Percentiles rank a stretch among this genome's conserved stretches.
Evolutionary conservation across 2,113 vertebrate genomes (phyloP).

Genomic region (Pomatostomus ruficeps): DNA sequence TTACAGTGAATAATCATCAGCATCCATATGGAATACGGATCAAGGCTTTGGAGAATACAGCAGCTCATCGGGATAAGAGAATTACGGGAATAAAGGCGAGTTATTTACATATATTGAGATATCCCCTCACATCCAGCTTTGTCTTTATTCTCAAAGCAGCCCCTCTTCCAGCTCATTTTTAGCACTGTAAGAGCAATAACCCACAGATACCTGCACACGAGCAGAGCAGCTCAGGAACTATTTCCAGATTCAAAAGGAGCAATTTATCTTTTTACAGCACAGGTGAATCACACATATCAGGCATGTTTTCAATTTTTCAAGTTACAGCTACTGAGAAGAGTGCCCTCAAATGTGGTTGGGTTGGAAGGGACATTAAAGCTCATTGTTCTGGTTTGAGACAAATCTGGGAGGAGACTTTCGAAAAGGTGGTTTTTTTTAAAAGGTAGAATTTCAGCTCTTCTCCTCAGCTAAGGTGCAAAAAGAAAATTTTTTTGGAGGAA

Average conservation of each 20-base stretch:
- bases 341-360: background rate
- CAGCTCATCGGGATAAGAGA: background rate
- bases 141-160: background rate
- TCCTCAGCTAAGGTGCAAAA: too few relatives aligned
- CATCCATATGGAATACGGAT: background rate
- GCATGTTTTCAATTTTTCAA: background rate
- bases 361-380: background rate
- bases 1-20: background rate
- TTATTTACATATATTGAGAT: background rate
- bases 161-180: background rate
- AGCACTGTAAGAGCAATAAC: background rate
- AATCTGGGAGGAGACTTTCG: too few relatives aligned
- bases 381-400: too few relatives aligned
- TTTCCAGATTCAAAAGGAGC: background rate
- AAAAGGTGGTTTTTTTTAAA: too few relatives aligned
- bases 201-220: background rate
- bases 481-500: too few relatives aligned
- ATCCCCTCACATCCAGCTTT: background rate
- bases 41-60: background rate
- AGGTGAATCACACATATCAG: background rate
- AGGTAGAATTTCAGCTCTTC: too few relatives aligned
- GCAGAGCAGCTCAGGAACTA: fast-evolving
- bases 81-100: background rate
- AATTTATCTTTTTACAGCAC: background rate
- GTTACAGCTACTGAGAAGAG: background rate